A percentile compares a stretch with the other conserved stretches of the same genome.
Evolutionary conservation across 64 coral and sea anemone genomes (phyloP).

Genomic region (Orbicella faveolata): DNA sequence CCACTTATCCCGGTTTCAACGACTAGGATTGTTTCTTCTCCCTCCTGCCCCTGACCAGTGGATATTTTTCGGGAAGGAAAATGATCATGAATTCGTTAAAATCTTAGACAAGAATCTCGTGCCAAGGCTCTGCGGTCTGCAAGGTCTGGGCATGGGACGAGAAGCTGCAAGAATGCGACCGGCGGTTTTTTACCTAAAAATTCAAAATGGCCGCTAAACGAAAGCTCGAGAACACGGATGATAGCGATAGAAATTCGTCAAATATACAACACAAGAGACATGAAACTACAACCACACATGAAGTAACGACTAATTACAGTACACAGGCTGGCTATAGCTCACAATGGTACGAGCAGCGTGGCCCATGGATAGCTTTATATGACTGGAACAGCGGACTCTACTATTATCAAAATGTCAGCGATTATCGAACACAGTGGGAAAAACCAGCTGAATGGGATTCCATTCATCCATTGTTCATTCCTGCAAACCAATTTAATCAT

Average conservation of each 20-base stretch:
- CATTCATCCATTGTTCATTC: constrained; percentile 60
- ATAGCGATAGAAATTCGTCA: background rate
- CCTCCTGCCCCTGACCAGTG: too few relatives aligned
- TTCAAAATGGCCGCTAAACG: constrained; percentile 71
- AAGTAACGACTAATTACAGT: background rate
- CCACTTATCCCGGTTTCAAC: too few relatives aligned
- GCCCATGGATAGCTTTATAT: constrained; percentile 73
- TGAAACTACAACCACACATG: background rate
- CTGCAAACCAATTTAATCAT: constrained; percentile 28
- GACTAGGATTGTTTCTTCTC: too few relatives aligned
- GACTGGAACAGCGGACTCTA: constrained; percentile 67
- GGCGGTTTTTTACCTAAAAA: background rate
- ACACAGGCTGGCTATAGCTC: background rate
- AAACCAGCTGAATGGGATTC: constrained; percentile 69
- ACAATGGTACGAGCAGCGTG: constrained; percentile 76
- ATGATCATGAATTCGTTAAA: too few relatives aligned
- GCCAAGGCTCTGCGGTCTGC: too few relatives aligned
- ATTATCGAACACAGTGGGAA: constrained; percentile 71
- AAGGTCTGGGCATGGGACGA: too few relatives aligned
- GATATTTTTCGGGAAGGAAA: too few relatives aligned
- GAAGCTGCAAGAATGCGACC: background rate
- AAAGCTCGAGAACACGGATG: background rate
- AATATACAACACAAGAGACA: constrained; percentile 32
- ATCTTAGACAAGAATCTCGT: too few relatives aligned
- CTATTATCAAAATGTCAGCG: constrained; percentile 69